phyloP scores from a whole-genome alignment of 1,140 invertebrate species.

The Apolygus lucorum region DNA sequence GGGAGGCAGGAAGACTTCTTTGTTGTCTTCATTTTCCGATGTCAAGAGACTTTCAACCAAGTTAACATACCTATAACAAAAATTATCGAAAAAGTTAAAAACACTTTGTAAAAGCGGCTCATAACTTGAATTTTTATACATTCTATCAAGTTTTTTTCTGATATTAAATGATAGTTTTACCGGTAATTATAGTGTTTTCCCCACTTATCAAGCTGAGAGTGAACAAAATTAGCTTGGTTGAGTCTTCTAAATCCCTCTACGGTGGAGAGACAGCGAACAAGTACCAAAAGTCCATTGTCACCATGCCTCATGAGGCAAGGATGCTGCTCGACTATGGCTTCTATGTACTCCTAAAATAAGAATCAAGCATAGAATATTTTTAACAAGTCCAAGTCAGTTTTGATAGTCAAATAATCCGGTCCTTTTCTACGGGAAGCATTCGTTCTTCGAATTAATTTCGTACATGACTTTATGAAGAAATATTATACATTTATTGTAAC shows the following conservation, averaged over 20 bases:
- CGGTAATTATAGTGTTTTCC: slow-evolving; percentile 59
- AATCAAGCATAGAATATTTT: too few species aligned
- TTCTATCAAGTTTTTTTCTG: too few species aligned
- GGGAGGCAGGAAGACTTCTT: slow-evolving; percentile 61
- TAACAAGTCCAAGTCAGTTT: too few species aligned
- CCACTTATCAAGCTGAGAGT: slow-evolving; percentile 69
- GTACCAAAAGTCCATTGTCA: slow-evolving; percentile 71
- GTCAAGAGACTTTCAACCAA: slow-evolving; percentile 80
- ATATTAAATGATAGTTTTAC: too few species aligned
- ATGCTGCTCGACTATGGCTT: slow-evolving; percentile 62
- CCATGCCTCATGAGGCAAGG: slow-evolving; percentile 68
- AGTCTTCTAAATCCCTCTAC: slow-evolving; percentile 59
- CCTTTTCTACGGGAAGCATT: too few species aligned
- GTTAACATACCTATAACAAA: slow-evolving; percentile 61
- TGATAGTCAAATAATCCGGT: too few species aligned
- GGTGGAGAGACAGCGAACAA: slow-evolving; percentile 72
- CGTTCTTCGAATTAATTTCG: too few species aligned
- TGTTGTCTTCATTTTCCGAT: slow-evolving; percentile 23
- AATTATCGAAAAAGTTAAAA: background rate
- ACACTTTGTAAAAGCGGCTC: too few species aligned
- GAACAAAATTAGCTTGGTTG: slow-evolving; percentile 56
- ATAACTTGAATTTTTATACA: too few species aligned
- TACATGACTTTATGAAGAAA: too few species aligned
- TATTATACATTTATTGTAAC: too few species aligned
- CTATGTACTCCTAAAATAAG: slow-evolving; percentile 66